Evolutionary conservation across 2,888 invertebrate genomes (phyloP).

Genomic region (Amblyteles armatorius): DNA sequence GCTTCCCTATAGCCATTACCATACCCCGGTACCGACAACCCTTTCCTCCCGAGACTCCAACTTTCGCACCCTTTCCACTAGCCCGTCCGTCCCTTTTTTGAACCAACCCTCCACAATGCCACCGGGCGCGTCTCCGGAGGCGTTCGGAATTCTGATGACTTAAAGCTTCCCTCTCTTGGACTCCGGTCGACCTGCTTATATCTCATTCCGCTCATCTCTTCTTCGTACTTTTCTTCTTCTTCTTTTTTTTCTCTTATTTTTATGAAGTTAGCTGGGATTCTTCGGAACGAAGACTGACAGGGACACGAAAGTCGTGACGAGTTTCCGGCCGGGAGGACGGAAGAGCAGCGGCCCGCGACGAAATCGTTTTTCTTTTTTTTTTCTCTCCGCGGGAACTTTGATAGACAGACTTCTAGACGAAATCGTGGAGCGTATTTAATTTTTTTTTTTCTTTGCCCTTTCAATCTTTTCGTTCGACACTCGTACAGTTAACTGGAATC

Average conservation of each 20-base stretch:
- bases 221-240: constrained; percentile 10
- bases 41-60: constrained; percentile 37
- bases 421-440: background rate
- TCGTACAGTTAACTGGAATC: constrained; percentile 13
- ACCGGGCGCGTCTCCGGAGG: constrained; percentile 38
- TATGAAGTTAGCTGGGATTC: constrained; percentile 12
- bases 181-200: constrained; percentile 27
- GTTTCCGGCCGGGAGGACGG: too few species aligned
- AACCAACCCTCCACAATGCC: constrained; percentile 39
- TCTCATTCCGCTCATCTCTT: constrained; percentile 38
- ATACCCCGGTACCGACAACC: constrained; percentile 25
- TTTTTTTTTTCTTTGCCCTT: background rate
- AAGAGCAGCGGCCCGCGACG: too few species aligned
- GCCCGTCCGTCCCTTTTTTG: constrained; percentile 31
- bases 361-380: too few species aligned
- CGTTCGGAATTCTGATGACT: constrained; percentile 53
- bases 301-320: too few species aligned
- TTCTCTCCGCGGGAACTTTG: background rate
- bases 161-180: constrained; percentile 32
- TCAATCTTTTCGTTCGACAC: background rate
- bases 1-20: constrained; percentile 21
- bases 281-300: constrained; percentile 32
- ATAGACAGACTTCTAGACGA: background rate
- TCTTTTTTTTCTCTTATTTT: constrained; percentile 6
- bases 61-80: constrained; percentile 40